Evolutionary conservation across 64 coral and sea anemone species (phyloP).

Genomic region (Trachythela sp.): DNA sequence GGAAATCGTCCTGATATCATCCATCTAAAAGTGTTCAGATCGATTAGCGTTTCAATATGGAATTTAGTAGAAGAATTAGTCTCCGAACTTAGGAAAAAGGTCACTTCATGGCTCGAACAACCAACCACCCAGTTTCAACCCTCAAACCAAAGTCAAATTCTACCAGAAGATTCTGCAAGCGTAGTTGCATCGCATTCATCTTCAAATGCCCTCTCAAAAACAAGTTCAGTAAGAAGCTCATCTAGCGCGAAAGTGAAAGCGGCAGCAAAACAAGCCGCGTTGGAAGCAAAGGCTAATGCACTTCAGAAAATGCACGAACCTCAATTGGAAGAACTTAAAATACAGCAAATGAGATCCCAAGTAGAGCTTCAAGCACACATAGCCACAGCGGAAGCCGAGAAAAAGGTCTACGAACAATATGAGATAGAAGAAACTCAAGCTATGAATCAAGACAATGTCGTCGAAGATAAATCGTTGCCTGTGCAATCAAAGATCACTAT

Average conservation of each 20-base stretch:
- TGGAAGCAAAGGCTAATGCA: conserved; percentile 50
- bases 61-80: conserved; percentile 36
- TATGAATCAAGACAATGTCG: too few relatives aligned
- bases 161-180: conserved; percentile 45
- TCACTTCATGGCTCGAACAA: conserved; percentile 27
- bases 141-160: not conserved
- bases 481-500: too few relatives aligned
- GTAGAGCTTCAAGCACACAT: not conserved
- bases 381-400: not conserved
- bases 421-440: not conserved
- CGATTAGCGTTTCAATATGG: not conserved
- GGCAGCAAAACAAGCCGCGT: conserved; percentile 41
- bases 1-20: not conserved
- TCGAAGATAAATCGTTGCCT: too few relatives aligned
- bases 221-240: conserved; percentile 28
- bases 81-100: conserved; percentile 43
- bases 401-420: not conserved
- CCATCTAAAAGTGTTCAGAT: not conserved
- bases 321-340: conserved; percentile 50
- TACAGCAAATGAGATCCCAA: not conserved
- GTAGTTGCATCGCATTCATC: conserved; percentile 15
- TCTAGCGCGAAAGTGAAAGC: conserved; percentile 44
- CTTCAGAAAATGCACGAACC: conserved; percentile 50
- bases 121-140: not conserved
- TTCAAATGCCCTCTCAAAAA: conserved; percentile 3